Evolutionary conservation across 2,797 vertebrate species (phyloP), one percentile per base, ranked within the genome.

Genomic region (Sebastes minor): DNA sequence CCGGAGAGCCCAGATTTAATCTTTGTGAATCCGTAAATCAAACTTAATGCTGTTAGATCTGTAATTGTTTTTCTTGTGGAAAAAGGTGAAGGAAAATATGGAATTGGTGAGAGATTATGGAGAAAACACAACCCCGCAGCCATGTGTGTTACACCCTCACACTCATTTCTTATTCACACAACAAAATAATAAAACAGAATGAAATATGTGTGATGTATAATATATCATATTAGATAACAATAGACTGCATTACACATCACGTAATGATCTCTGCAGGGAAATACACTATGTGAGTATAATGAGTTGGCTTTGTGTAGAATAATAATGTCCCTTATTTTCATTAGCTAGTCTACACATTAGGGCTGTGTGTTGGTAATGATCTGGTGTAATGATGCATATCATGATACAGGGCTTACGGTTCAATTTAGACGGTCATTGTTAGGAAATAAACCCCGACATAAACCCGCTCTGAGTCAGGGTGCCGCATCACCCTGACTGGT

Each of bases 61-160:
- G 6, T 52, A 42, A 53, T 71, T 60, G 62, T 64, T 79, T 78
- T 59, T 8, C 35, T 11, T 64, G 38, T 27, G 13, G 80, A 12
- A n/a, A 79, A 82, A 76, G 62, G 57, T 79, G 42, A 70, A 65
- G 33, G 14, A 60, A 46, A 69, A 79, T n/a, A 25, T 46, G 30
- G 61, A 63, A 61, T 55, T 38, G 23, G 20, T 46, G 28, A 55
- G 38, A 11, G 25, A 64, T 59, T 70, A 38, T 71, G 60, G 6
- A 30, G 35, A 23, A 74, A 82, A 68, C 33, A 25, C 32, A 32
- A 22, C 16, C 33, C 9, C 2, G 8, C 18, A 56, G 23, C 33
- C 8, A 13, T 7, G 8, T 63, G 28, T 66, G 13, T 52, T 14
- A 46, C 27, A 20, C 9, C 22, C n/a, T 64, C 35, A 23, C 14